Evolutionary conservation across 2,797 vertebrate genomes (phyloP), one percentile per base, ranked within the genome.

Genomic region (Notolepis coatsorum): DNA sequence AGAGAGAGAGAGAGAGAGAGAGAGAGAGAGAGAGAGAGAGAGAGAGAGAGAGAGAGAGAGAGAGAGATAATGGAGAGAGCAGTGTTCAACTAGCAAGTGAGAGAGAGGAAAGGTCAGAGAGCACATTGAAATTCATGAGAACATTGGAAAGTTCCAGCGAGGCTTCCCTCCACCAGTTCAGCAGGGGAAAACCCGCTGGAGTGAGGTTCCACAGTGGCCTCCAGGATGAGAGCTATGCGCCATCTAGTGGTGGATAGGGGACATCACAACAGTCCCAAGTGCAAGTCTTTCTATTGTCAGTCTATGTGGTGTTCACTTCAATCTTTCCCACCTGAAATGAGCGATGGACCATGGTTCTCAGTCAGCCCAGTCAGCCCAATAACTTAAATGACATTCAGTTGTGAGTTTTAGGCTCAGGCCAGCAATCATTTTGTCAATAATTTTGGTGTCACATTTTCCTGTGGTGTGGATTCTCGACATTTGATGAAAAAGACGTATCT

Each of bases 141-240:
- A 68, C 73, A 42, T 71, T 79, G 81, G 82, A 90, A 85, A 87
- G 84, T 91, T 87, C 43, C 80, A 81, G 68, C 68, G 73, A 37
- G 74, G 82, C 58, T 79, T 77, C 73, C 66, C 73, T 72, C 73
- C 84, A 79, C 15, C 43, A 49, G 38, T 30, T 30, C 50, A 37
- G 30, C 12, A 25, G 72, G 78, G 84, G 71, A 80, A 87, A 84
- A 65, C 79, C 79, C 77, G 76, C 35, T 67, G 54, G 58, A 73
- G 61, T 38, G 59, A 45, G 0, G 74, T 65, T 77, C 83, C 71
- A 67, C 21, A 23, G 9, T 23, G 18, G 8, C 7, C 31, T 15
- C 0, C 10, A 64, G 48, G 13, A 76, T 43, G 55, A 59, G 65
- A 30, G 39, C 17, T 38, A 54, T 56, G 49, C 65, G 8, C 88